A percentile compares a stretch with the other conserved stretches of the same genome.
phyloP scores from a whole-genome alignment of 2,888 invertebrate species.

The Nymphalis urticae region DNA sequence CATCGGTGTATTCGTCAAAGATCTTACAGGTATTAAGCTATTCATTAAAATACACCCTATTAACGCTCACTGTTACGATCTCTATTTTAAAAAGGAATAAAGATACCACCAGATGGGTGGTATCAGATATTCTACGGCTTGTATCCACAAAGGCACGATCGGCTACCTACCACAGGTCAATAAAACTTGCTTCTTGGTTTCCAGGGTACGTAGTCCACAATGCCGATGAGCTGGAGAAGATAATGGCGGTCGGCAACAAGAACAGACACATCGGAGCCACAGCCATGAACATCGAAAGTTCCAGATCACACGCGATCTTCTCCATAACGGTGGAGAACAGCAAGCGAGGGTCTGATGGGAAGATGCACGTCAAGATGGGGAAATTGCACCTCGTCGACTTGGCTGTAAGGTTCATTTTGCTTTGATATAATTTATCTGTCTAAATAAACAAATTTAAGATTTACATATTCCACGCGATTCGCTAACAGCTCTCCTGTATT shows the following conservation, averaged over 20 bases:
- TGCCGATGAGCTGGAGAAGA: conserved; percentile 95
- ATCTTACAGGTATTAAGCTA: conserved; percentile 87
- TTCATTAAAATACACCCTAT: not conserved
- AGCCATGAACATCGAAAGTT: conserved; percentile 98
- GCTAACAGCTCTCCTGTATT: no score
- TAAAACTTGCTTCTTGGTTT: not conserved
- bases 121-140: no score
- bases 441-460: not conserved
- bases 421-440: not conserved
- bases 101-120: no score
- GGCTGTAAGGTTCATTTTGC: conserved; percentile 84
- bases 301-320: conserved; percentile 98
- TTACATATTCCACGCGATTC: not conserved
- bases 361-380: conserved; percentile 95
- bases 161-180: no score
- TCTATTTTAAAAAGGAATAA: no score
- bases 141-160: no score
- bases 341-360: conserved; percentile 89
- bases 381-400: conserved; percentile 98
- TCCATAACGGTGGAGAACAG: conserved; percentile 98
- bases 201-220: conserved; percentile 98
- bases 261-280: conserved; percentile 91
- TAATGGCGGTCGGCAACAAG: conserved; percentile 98
- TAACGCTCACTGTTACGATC: no score
- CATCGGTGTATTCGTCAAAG: conserved; percentile 98